Evolutionary conservation across 2,113 vertebrate genomes (phyloP).

Genomic region (Dissostichus mawsoni): DNA sequence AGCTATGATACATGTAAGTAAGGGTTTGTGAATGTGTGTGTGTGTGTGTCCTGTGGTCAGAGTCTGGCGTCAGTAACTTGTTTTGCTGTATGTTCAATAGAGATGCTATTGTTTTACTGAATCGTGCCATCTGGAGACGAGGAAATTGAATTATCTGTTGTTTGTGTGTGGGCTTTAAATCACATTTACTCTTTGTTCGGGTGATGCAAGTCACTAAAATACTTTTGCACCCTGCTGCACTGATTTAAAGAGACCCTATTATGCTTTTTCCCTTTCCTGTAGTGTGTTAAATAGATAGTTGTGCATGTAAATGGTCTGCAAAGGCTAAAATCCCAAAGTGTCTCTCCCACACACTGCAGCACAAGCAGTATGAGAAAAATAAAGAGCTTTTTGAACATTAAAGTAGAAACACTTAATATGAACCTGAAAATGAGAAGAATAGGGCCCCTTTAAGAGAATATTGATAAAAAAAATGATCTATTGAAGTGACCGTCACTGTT

Average conservation of each 20-base stretch:
- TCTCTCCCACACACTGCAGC: no score
- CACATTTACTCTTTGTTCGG: constrained; percentile 21
- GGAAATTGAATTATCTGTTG: constrained; percentile 50
- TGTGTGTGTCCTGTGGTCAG: constrained; percentile 24
- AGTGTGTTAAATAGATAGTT: no score
- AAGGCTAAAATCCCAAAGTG: no score
- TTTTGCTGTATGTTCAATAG: constrained; percentile 21
- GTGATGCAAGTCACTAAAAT: constrained; percentile 11
- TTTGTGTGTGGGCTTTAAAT: constrained; percentile 21
- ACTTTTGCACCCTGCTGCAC: not conserved
- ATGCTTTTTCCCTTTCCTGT: no score
- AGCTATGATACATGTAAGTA: not conserved
- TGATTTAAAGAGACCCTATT: not conserved
- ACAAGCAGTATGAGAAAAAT: no score
- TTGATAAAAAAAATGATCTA: not conserved
- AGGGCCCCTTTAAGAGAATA: not conserved
- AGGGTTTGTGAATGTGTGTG: not conserved
- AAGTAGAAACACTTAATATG: no score
- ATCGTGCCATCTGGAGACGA: constrained; percentile 34
- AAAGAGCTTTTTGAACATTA: no score
- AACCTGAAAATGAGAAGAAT: no score
- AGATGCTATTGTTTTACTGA: constrained; percentile 45
- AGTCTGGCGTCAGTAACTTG: constrained; percentile 20
- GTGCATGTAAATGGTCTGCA: no score
- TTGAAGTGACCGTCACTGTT: not conserved